Percentiles rank a stretch among this genome's conserved stretches.
These are phyloP conservation scores for Megaceryle maxima DNA, from an alignment of 2,113 vertebrate genomes.

Conservation along the genomic window DNA sequence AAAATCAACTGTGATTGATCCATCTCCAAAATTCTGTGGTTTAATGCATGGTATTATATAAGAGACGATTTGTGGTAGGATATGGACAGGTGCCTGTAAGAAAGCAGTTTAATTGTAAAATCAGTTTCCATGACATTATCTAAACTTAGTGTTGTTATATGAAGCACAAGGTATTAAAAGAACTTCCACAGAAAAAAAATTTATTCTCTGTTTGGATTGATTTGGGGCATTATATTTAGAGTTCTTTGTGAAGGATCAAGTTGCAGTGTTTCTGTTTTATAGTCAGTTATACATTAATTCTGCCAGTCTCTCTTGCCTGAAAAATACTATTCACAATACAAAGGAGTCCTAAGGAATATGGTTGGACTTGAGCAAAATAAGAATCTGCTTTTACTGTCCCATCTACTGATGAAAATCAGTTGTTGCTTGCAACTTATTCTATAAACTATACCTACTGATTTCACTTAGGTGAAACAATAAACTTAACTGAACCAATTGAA, in stretches of 20 bases:
- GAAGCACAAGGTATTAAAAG: not conserved
- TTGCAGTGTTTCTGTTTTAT: not conserved
- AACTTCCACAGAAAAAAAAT: not conserved
- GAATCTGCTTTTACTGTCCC: not conserved
- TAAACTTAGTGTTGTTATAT: not conserved
- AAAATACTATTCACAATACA: not conserved
- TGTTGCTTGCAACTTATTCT: not conserved
- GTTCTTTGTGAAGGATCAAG: not conserved
- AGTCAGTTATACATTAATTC: not conserved
- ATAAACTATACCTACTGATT: not conserved
- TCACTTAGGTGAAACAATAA: not conserved
- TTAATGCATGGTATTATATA: no score
- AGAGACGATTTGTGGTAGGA: no score
- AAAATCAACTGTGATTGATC: no score
- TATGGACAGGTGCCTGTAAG: no score
- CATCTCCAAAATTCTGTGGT: no score
- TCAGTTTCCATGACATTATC: no score
- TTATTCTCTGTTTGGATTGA: not conserved
- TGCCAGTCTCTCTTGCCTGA: not conserved
- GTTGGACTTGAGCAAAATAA: not conserved
- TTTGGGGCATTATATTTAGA: not conserved
- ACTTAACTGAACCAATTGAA: not conserved
- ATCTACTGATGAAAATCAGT: not conserved
- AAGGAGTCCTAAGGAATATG: not conserved
- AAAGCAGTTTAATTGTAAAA: no score